These are phyloP conservation scores for Nycticryphes semicollaris DNA, from an alignment of 2,113 vertebrate species.

Conservation along the genomic window DNA sequence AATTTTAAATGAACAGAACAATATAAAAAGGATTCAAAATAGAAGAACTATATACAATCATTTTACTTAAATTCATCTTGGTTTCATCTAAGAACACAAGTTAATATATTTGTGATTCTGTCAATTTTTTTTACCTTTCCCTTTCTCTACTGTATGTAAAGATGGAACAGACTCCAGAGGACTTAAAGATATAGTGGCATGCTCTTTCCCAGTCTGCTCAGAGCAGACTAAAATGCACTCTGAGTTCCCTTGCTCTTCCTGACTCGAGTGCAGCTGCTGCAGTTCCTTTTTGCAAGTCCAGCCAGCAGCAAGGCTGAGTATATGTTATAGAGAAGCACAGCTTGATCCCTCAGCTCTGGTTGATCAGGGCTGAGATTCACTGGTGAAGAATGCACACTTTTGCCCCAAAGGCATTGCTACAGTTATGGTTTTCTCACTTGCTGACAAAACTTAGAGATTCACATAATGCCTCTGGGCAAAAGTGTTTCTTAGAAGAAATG, in stretches of 20 bases:
- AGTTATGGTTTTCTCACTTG: too few relatives aligned
- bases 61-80: neutral
- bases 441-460: too few relatives aligned
- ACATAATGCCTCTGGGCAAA: too few relatives aligned
- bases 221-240: accelerated
- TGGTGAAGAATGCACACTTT: neutral
- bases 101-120: neutral
- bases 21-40: neutral
- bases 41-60: neutral
- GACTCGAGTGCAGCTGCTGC: neutral
- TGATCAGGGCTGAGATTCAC: neutral
- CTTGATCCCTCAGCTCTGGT: neutral
- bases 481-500: too few relatives aligned
- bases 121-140: neutral
- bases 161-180: accelerated
- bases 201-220: neutral
- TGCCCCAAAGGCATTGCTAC: too few relatives aligned
- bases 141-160: neutral
- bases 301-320: neutral
- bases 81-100: neutral
- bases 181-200: neutral
- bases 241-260: neutral
- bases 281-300: neutral
- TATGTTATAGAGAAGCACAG: neutral
- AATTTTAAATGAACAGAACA: neutral